Evolutionary conservation across 2,797 vertebrate species (phyloP).

Genomic region (Microcaecilia unicolor): DNA sequence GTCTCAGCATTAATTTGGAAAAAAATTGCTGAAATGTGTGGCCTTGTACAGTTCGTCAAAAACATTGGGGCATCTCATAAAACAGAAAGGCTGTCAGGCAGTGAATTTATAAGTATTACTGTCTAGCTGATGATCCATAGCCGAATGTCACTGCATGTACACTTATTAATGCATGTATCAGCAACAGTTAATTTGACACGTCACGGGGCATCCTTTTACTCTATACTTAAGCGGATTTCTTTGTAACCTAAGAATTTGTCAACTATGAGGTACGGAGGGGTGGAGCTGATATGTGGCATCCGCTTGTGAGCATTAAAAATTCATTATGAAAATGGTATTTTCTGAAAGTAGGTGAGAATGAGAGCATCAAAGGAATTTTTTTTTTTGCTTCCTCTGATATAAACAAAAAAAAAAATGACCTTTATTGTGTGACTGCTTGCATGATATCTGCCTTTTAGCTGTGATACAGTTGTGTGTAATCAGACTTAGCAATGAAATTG

Average conservation of each 20-base stretch:
- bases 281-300: conserved; percentile 18
- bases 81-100: conserved; percentile 40
- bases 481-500: conserved; percentile 14
- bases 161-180: conserved; percentile 31
- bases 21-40: conserved; percentile 54
- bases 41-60: conserved; percentile 48
- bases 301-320: not conserved
- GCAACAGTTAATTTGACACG: conserved; percentile 40
- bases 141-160: conserved; percentile 29
- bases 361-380: conserved; percentile 16
- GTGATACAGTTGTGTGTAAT: conserved; percentile 4
- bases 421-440: conserved; percentile 9
- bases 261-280: too few relatives aligned
- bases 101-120: conserved; percentile 33
- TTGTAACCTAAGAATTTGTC: conserved; percentile 27
- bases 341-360: conserved; percentile 4
- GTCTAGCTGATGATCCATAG: conserved; percentile 36
- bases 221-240: conserved; percentile 33
- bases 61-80: conserved; percentile 42
- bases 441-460: conserved; percentile 4
- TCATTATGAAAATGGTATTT: conserved; percentile 2
- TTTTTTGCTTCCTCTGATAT: conserved; percentile 8
- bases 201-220: conserved; percentile 40
- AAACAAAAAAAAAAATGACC: conserved; percentile 10
- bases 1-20: conserved; percentile 53